phyloP scores from a whole-genome alignment of 2,113 vertebrate species.

The Hylia prasina region DNA sequence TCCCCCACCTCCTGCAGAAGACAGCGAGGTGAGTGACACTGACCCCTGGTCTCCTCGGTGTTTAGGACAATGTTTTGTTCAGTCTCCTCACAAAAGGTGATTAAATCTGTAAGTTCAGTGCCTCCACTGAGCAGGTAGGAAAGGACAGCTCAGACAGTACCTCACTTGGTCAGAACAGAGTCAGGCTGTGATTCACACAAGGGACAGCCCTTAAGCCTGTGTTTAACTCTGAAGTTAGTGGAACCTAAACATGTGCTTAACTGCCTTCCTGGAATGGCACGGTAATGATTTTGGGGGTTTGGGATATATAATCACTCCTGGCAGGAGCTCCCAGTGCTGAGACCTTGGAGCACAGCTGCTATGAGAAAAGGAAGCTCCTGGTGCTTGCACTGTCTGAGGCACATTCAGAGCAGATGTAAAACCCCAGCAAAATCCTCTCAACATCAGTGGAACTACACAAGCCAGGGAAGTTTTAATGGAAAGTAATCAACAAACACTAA shows the following conservation, averaged over 20 bases:
- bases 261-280: background rate
- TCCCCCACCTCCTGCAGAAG: constrained; percentile 74
- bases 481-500: background rate
- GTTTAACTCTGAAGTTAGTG: background rate
- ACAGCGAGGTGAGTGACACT: constrained; percentile 75
- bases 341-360: background rate
- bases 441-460: background rate
- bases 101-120: background rate
- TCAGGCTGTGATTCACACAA: background rate
- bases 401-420: background rate
- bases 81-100: background rate
- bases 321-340: background rate
- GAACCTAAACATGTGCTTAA: background rate
- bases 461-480: background rate
- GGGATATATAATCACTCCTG: background rate
- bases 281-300: background rate
- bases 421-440: background rate
- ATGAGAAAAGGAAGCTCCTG: background rate
- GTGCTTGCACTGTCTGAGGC: background rate
- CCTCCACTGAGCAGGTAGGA: background rate
- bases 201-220: background rate
- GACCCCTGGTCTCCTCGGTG: background rate
- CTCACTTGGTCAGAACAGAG: background rate
- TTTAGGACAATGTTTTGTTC: background rate
- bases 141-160: background rate